Evolutionary conservation across 2,113 vertebrate genomes (phyloP).

Genomic region (Ammodytes dubius): DNA sequence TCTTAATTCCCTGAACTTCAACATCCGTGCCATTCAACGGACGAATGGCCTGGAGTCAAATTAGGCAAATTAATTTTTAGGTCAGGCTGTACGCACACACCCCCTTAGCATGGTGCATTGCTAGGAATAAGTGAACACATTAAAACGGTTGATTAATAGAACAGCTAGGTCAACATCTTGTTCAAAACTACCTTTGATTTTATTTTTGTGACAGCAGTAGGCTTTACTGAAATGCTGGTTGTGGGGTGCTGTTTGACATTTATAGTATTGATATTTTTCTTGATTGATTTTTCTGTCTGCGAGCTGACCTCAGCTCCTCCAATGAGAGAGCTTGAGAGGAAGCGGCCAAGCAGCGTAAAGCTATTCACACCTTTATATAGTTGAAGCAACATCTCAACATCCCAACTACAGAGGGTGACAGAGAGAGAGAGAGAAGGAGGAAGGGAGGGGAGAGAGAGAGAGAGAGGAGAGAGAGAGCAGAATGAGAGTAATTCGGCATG

Average conservation of each 20-base stretch:
- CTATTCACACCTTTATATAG: constrained; percentile 69
- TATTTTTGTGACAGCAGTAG: constrained; percentile 19
- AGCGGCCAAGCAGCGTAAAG: constrained; percentile 73
- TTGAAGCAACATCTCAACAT: constrained; percentile 18
- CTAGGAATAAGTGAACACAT: constrained; percentile 5
- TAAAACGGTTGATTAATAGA: background rate
- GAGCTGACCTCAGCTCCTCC: constrained; percentile 60
- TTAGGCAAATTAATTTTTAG: constrained; percentile 46
- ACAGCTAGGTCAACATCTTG: background rate
- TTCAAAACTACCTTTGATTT: constrained; percentile 21
- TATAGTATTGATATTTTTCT: constrained; percentile 17
- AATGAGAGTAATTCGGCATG: constrained; percentile 20
- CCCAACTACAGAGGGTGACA: constrained; percentile 20
- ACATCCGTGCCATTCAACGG: constrained; percentile 32
- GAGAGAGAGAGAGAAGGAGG: constrained; percentile 7
- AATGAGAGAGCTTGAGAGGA: constrained; percentile 55
- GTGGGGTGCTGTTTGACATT: constrained; percentile 27
- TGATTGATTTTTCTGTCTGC: constrained; percentile 11
- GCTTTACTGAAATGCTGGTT: constrained; percentile 49
- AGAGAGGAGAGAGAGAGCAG: constrained; percentile 18
- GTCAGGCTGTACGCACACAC: constrained; percentile 41
- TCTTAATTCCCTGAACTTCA: constrained; percentile 36
- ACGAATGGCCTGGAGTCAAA: constrained; percentile 36
- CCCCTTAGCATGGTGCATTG: constrained; percentile 19
- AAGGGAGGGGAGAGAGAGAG: too few relatives aligned